A percentile compares a stretch with the other conserved stretches of the same genome.
These are phyloP conservation scores for Thunnus albacares DNA, from an alignment of 2,797 vertebrate species.

Conservation along the genomic window DNA sequence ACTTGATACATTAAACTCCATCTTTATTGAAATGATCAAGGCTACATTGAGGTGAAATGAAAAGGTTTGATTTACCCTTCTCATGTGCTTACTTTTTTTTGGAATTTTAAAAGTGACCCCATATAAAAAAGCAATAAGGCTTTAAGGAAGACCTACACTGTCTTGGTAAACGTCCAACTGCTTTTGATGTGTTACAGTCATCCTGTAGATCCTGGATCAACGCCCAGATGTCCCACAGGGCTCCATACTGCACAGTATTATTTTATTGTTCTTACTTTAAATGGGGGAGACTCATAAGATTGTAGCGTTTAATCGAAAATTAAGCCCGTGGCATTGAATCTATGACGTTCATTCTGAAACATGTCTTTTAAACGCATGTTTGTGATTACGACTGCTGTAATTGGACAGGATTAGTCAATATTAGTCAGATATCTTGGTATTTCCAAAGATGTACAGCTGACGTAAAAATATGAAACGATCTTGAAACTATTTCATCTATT, in stretches of 20 bases:
- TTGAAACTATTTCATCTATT: neutral
- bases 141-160: neutral
- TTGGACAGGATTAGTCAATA: neutral
- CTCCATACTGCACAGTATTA: neutral
- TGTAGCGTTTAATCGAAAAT: neutral
- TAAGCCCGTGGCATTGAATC: neutral
- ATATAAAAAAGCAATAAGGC: neutral
- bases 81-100: too few species aligned
- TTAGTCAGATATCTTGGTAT: neutral
- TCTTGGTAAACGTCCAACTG: constrained; percentile 2
- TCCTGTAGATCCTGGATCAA: constrained; percentile 19
- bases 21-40: neutral
- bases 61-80: neutral
- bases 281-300: neutral
- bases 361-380: neutral
- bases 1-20: too few species aligned
- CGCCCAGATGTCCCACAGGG: constrained; percentile 31
- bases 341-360: neutral
- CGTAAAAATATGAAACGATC: neutral
- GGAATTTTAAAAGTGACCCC: neutral
- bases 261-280: constrained; percentile 1
- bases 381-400: neutral
- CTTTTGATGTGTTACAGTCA: constrained; percentile 25
- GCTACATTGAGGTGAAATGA: neutral
- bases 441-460: neutral